These are phyloP conservation scores for Pseudomyrmex gracilis DNA, from an alignment of 1,140 invertebrate genomes.

Conservation along the genomic window DNA sequence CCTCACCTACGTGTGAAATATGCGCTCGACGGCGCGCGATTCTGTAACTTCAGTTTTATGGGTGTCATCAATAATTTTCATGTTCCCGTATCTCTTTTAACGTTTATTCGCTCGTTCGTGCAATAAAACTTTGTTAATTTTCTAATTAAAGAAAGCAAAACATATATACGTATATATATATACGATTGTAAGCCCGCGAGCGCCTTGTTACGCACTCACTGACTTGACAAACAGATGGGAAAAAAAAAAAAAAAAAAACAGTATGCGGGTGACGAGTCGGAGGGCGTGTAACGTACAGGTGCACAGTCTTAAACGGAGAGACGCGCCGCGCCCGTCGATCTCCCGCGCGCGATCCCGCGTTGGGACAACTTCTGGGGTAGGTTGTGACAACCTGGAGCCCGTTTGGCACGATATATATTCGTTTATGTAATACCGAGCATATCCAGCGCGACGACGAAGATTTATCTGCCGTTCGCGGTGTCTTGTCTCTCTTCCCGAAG, in stretches of 20 bases:
- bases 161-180: background rate
- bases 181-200: background rate
- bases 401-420: conserved; percentile 58
- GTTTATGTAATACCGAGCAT: conserved; percentile 61
- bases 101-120: too few species aligned
- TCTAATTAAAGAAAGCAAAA: background rate
- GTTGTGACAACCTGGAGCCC: conserved; percentile 54
- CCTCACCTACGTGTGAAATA: background rate
- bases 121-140: too few species aligned
- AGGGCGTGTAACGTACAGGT: conserved; percentile 50
- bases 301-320: conserved; percentile 32
- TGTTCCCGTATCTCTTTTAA: too few species aligned
- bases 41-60: background rate
- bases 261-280: conserved; percentile 6
- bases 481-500: conserved; percentile 10
- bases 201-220: background rate
- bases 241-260: conserved; percentile 30
- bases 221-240: too few species aligned
- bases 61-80: too few species aligned
- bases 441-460: conserved; percentile 50
- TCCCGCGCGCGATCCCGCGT: background rate
- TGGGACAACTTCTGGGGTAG: conserved; percentile 19
- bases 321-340: conserved; percentile 13
- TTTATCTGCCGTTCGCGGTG: conserved; percentile 59
- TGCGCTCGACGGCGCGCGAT: too few species aligned